Evolutionary conservation across 2,888 invertebrate genomes (phyloP).

Genomic region (Trisateles emortualis): DNA sequence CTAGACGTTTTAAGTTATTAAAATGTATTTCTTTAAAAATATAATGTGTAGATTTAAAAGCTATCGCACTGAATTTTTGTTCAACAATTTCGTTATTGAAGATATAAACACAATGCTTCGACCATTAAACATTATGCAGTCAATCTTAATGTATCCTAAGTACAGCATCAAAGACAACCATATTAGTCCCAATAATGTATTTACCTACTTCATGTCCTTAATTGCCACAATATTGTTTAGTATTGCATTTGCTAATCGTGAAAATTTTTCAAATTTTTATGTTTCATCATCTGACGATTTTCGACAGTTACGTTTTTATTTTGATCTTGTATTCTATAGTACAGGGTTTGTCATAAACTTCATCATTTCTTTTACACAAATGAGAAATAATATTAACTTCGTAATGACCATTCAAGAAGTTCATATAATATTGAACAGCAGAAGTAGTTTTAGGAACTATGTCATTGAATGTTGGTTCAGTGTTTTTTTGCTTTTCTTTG

Average conservation of each 20-base stretch:
- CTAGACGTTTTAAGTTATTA: too few species aligned
- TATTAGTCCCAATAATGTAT: neutral
- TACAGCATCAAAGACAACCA: neutral
- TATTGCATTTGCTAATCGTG: neutral
- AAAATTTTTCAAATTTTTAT: neutral
- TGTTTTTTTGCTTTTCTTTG: neutral
- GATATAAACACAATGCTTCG: neutral
- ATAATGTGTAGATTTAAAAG: neutral
- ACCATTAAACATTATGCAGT: constrained; percentile 1
- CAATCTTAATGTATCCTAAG: neutral
- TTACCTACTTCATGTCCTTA: neutral
- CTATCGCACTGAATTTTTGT: neutral
- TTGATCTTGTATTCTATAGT: neutral
- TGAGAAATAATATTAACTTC: neutral
- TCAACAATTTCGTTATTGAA: neutral
- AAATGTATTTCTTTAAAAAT: neutral
- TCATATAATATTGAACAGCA: neutral
- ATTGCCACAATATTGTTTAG: neutral
- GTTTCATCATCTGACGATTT: neutral
- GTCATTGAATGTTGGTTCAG: neutral
- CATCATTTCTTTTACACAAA: too few species aligned
- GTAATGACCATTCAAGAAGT: constrained; percentile 1
- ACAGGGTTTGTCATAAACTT: neutral
- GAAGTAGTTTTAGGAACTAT: neutral
- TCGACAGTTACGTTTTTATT: neutral